Evolutionary conservation across 1,140 invertebrate species (phyloP).

Genomic region (Bathynomus jamesi): DNA sequence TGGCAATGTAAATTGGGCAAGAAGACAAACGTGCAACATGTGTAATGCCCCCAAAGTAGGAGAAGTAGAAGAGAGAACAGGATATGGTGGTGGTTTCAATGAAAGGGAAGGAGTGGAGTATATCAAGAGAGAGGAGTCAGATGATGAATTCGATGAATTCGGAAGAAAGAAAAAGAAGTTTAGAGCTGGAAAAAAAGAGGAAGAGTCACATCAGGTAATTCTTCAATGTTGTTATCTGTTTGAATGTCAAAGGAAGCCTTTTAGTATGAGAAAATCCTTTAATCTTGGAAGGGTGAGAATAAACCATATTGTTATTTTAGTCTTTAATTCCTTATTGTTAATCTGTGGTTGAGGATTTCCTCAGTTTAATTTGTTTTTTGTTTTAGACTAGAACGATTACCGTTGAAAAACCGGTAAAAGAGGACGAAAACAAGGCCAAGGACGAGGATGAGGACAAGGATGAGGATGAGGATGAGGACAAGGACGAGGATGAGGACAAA

Average conservation of each 20-base stretch:
- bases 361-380: neutral
- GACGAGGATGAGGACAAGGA: too few relatives aligned
- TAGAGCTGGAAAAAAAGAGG: slow-evolving; percentile 36
- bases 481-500: neutral
- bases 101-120: slow-evolving; percentile 89
- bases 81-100: slow-evolving; percentile 62
- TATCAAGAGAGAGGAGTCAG: slow-evolving; percentile 73
- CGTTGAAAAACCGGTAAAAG: neutral
- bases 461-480: neutral
- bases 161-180: slow-evolving; percentile 75
- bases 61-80: slow-evolving; percentile 66
- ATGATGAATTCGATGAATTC: slow-evolving; percentile 93
- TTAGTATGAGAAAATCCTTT: neutral
- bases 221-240: neutral
- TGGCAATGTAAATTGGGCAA: slow-evolving; percentile 98
- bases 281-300: too few relatives aligned
- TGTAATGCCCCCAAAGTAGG: slow-evolving; percentile 97
- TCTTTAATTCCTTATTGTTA: too few relatives aligned
- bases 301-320: too few relatives aligned
- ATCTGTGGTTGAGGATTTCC: neutral
- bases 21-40: slow-evolving; percentile 93
- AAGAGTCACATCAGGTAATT: neutral
- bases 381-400: too few relatives aligned
- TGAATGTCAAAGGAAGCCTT: neutral
- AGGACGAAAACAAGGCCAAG: neutral